Evolutionary conservation across 2,797 vertebrate species (phyloP), one percentile per base, ranked within the genome.

Genomic region (Esox lucius): DNA sequence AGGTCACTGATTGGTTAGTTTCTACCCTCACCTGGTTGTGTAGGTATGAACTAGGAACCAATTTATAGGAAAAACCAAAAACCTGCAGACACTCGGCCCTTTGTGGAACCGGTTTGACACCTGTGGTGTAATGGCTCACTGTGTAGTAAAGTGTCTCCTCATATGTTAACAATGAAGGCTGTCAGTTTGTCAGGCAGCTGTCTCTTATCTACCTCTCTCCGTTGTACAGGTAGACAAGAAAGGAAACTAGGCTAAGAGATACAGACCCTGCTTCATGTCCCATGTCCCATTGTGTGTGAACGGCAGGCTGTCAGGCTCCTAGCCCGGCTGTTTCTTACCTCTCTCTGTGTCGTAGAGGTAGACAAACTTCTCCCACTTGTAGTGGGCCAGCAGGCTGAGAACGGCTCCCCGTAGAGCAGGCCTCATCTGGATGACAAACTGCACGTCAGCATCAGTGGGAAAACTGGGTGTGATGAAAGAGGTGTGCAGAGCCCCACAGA

Each of bases 391-490:
- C 83, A 98, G 93, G 73, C 94, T 98, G 82, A 99, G 89, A 82
- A 99, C 94, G 24, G 94, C 95, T 48, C 96, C 96, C 71, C 95
- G 95, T 74, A 99, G 90, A 1, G 95, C 87, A 33, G 98, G 98
- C 74, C 98, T 94, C 96, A 99, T 97, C 93, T 99, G 98, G 91
- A 99, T 96, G 86, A 99, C 96, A 65, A 99, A 99, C 93, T 98
- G 97, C 84, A 98, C 95, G 56, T 99, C 97, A 6, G 95, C 92
- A 13, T 99, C 98, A 1, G 96, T 96, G 28, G 98, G 97, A 86
- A 97, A 98, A 90, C 97, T 99, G 72, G 98, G 97, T 0, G 97
- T 99, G 91, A 99, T 94, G 88, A 99, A 99, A 85, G 98, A 98
- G 0, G 97, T 98, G 90, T 99, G 98, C 78, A 99, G 95, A 8